Evolutionary conservation across 2,888 invertebrate species (phyloP).

Genomic region (Ommatoiulus sabulosus): DNA sequence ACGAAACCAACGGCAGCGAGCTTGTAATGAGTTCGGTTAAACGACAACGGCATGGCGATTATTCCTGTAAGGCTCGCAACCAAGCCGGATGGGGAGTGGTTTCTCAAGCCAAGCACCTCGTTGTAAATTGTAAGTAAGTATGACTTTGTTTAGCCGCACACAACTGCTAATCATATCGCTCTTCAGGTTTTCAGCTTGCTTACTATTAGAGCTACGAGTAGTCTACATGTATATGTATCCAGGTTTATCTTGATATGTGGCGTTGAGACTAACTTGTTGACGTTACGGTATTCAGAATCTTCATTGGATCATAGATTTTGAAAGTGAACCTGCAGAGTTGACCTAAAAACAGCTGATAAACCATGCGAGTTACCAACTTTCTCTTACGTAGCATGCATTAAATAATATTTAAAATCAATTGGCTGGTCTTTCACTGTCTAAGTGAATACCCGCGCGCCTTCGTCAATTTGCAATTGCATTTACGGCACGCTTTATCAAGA

Average conservation of each 20-base stretch:
- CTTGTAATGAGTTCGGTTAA: constrained; percentile 86
- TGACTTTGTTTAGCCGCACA: constrained; percentile 54
- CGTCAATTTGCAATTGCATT: not conserved
- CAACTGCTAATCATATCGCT: not conserved
- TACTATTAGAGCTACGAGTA: not conserved
- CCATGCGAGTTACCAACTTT: too few relatives aligned
- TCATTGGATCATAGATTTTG: too few relatives aligned
- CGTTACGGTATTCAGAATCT: too few relatives aligned
- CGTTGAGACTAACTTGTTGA: too few relatives aligned
- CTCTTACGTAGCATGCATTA: not conserved
- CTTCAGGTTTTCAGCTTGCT: not conserved
- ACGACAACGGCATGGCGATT: constrained; percentile 91
- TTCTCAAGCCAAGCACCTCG: constrained; percentile 81
- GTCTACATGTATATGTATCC: too few relatives aligned
- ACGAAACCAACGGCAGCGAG: constrained; percentile 87
- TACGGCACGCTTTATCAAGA: not conserved
- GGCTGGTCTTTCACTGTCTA: not conserved
- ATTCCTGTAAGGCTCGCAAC: constrained; percentile 91
- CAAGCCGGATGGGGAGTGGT: constrained; percentile 88
- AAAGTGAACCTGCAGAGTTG: not conserved
- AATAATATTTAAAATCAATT: not conserved
- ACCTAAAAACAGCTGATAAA: not conserved
- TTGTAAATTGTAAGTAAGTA: constrained; percentile 80
- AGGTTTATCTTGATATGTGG: too few relatives aligned
- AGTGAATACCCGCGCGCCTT: too few relatives aligned